Conservation (phyloP, 2,113 vertebrate species). For the Campylomormyrus tamandua region DNA sequence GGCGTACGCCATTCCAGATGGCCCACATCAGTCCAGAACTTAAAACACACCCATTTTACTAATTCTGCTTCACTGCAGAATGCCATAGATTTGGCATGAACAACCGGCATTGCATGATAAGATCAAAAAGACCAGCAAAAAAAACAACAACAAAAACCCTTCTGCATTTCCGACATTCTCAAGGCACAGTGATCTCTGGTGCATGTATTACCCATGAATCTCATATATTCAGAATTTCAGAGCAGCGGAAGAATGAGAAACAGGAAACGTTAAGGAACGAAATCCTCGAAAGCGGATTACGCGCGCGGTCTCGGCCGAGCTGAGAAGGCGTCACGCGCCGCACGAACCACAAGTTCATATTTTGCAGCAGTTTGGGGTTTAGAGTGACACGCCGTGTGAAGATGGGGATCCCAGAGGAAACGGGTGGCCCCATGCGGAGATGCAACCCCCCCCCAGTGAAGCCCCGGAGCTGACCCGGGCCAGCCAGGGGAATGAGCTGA, state of each 20-base stretch:
- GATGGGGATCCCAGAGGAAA: not conserved
- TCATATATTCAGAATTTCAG: slow-evolving; percentile 4
- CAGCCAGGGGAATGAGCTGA: not conserved
- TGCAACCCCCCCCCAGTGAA: not conserved
- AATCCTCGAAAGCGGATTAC: not conserved
- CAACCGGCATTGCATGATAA: not conserved
- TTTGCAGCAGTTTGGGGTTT: not conserved
- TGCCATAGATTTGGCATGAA: not conserved
- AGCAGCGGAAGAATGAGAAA: not conserved
- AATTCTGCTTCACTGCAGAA: not conserved
- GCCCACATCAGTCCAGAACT: not conserved
- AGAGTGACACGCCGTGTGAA: not conserved
- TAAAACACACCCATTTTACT: not conserved
- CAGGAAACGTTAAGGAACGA: not conserved
- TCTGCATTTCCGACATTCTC: slow-evolving; percentile 15
- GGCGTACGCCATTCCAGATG: not conserved
- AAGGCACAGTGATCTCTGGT: not conserved
- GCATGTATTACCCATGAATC: slow-evolving; percentile 3
- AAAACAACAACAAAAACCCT: not conserved
- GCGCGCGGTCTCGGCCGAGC: not conserved
- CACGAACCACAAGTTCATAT: not conserved
- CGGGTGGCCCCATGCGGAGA: not conserved
- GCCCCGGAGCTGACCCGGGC: not conserved
- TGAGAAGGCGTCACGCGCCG: not conserved
- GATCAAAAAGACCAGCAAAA: not conserved